Evolutionary conservation across 2,888 invertebrate species (phyloP).

Genomic region (Hirtodrosophila confusa): DNA sequence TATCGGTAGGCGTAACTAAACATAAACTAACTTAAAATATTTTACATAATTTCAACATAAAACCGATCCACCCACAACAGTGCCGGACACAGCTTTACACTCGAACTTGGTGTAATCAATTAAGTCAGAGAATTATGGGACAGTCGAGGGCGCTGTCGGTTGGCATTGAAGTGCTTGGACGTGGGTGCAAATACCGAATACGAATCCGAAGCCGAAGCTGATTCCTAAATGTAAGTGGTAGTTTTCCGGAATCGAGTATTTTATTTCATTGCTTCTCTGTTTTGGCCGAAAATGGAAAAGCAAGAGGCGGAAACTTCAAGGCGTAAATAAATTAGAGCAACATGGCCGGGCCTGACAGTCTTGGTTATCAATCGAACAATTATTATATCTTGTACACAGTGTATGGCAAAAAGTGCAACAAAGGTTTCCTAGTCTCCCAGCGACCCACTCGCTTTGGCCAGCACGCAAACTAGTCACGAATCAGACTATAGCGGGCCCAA

Average conservation of each 20-base stretch:
- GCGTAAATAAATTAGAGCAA: slow-evolving; percentile 69
- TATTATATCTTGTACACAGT: slow-evolving; percentile 50
- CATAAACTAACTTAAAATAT: slow-evolving; percentile 31
- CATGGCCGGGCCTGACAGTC: slow-evolving; percentile 42
- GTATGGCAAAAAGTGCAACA: slow-evolving; percentile 26
- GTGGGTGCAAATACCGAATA: slow-evolving; percentile 46
- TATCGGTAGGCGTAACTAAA: slow-evolving; percentile 7
- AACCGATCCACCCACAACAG: slow-evolving; percentile 39
- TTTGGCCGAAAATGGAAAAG: slow-evolving; percentile 13
- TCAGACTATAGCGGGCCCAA: slow-evolving; percentile 26
- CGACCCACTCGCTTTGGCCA: slow-evolving; percentile 47
- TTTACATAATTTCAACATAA: slow-evolving; percentile 28
- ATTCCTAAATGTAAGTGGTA: slow-evolving; percentile 25
- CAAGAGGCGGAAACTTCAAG: slow-evolving; percentile 60
- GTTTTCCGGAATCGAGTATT: slow-evolving; percentile 33
- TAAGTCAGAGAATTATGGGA: slow-evolving; percentile 64
- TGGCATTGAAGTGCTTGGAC: slow-evolving; percentile 40
- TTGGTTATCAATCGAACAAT: slow-evolving; percentile 65
- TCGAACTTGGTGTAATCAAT: slow-evolving; percentile 63
- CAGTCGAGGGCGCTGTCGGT: slow-evolving; percentile 38
- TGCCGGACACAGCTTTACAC: slow-evolving; percentile 30
- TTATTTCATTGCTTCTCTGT: slow-evolving; percentile 27
- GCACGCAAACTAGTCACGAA: slow-evolving; percentile 75
- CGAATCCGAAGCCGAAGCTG: slow-evolving; percentile 38
- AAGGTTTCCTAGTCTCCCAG: slow-evolving; percentile 43